Evolutionary conservation across 1,140 invertebrate genomes (phyloP).

Genomic region (Apocrypta bakeri): DNA sequence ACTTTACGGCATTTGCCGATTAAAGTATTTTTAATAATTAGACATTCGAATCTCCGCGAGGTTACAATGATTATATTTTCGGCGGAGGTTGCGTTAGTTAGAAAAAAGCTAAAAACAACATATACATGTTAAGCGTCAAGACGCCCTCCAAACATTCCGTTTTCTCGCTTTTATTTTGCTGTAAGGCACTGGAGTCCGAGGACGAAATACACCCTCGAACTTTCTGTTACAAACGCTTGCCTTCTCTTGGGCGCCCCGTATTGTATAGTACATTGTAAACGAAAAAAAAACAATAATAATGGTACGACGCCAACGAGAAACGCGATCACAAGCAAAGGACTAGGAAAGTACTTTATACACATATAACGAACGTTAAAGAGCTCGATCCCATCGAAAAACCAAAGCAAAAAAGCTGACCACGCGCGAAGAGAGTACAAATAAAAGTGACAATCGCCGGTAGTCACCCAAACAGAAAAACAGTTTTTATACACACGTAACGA

Average conservation of each 20-base stretch:
- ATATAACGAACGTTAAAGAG: background rate
- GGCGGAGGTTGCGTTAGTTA: background rate
- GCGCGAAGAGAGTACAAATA: background rate
- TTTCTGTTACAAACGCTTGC: background rate
- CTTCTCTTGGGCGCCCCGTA: background rate
- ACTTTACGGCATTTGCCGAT: background rate
- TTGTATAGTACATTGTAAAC: background rate
- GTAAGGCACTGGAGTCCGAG: background rate
- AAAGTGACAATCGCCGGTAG: background rate
- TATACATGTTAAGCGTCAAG: background rate
- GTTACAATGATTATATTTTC: background rate
- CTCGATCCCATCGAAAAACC: background rate
- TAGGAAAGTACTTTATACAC: background rate
- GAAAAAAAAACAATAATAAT: conserved; percentile 8
- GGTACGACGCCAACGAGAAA: background rate
- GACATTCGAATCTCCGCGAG: background rate
- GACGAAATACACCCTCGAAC: background rate
- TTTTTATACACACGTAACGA: background rate
- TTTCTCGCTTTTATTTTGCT: background rate
- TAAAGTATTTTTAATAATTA: background rate
- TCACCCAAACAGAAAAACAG: background rate
- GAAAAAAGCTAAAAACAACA: background rate
- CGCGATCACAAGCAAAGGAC: conserved; percentile 15
- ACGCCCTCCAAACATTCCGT: background rate
- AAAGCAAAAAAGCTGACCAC: background rate